phyloP scores from a whole-genome alignment of 2,888 invertebrate species.

The Meliscaeva auricollis region DNA sequence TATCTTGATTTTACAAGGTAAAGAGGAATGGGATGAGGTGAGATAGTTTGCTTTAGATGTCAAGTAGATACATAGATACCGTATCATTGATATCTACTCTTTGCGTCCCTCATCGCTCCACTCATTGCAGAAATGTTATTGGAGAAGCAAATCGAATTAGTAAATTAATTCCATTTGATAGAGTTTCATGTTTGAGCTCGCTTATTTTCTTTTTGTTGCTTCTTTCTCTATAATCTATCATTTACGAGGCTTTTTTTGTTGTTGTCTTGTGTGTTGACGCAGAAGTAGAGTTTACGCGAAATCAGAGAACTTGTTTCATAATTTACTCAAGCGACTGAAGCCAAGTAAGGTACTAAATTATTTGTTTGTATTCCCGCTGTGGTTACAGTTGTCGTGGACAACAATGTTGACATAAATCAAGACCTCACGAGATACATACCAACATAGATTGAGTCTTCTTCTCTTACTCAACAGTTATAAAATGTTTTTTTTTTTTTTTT shows the following conservation, averaged over 20 bases:
- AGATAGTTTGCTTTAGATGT: conserved; percentile 45
- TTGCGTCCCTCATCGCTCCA: neutral
- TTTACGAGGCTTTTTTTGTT: neutral
- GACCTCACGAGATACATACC: conserved; percentile 16
- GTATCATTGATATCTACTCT: neutral
- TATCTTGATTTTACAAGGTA: conserved; percentile 2
- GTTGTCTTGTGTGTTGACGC: neutral
- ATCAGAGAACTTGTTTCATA: conserved; percentile 54
- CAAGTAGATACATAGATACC: conserved; percentile 34
- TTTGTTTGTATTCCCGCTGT: conserved; percentile 23
- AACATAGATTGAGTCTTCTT: conserved; percentile 5
- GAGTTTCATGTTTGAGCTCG: conserved; percentile 56
- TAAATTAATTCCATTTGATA: conserved; percentile 67
- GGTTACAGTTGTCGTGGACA: conserved; percentile 43
- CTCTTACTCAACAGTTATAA: conserved; percentile 1
- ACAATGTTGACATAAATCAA: conserved; percentile 36
- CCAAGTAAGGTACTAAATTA: conserved; percentile 52
- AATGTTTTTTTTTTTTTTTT: neutral
- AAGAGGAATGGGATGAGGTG: neutral
- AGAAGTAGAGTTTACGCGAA: conserved; percentile 30
- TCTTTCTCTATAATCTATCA: neutral
- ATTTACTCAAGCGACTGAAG: conserved; percentile 49
- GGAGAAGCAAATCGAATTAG: conserved; percentile 65
- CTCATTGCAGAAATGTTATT: conserved; percentile 24
- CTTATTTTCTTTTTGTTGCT: neutral